Percentiles rank a stretch among this genome's conserved stretches.
Evolutionary conservation across 2,888 invertebrate species (phyloP).

Genomic region (Monopis laevigella): DNA sequence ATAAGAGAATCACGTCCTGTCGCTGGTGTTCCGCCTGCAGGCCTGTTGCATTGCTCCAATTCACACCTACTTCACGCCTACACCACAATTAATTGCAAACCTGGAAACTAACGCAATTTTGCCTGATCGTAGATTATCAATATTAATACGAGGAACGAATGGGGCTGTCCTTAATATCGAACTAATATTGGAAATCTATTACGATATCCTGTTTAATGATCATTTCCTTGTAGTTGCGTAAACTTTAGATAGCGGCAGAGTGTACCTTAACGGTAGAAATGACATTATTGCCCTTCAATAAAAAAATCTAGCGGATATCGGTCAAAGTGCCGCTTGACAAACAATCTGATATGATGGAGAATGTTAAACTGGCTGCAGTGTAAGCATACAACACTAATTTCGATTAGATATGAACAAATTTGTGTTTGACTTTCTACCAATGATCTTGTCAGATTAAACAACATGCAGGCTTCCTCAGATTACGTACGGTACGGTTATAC

Average conservation of each 20-base stretch:
- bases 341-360: constrained; percentile 9
- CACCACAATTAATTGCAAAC: constrained; percentile 17
- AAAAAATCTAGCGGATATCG: constrained; percentile 10
- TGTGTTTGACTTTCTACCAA: constrained; percentile 6
- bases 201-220: constrained; percentile 6
- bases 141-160: constrained; percentile 7
- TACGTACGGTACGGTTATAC: too few relatives aligned
- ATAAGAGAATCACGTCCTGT: constrained; percentile 7
- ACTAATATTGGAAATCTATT: constrained; percentile 3
- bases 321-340: constrained; percentile 10
- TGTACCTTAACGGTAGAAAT: constrained; percentile 2
- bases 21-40: constrained; percentile 5
- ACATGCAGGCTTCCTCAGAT: too few relatives aligned
- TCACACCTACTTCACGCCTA: constrained; percentile 18
- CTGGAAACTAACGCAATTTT: constrained; percentile 13
- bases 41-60: constrained; percentile 8
- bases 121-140: constrained; percentile 10
- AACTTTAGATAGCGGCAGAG: constrained; percentile 1
- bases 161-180: constrained; percentile 7
- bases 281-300: constrained; percentile 8
- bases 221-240: not conserved
- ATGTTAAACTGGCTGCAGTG: constrained; percentile 1
- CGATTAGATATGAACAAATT: constrained; percentile 4
- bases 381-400: not conserved
- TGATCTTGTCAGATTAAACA: too few relatives aligned